phyloP scores from a whole-genome alignment of 1,140 invertebrate genomes.

The Apis laboriosa region DNA sequence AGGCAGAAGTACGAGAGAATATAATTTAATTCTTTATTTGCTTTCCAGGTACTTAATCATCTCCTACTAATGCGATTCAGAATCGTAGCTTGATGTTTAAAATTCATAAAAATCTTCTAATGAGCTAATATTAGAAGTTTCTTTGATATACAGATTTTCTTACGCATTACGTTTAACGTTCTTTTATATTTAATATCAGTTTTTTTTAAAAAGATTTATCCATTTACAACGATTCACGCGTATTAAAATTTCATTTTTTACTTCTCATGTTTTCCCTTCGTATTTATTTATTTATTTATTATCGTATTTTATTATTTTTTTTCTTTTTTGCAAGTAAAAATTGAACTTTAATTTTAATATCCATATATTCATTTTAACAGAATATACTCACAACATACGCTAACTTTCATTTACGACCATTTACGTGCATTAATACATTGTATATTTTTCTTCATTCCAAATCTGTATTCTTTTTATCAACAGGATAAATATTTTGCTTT shows the following conservation, averaged over 20 bases:
- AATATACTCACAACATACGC: background rate
- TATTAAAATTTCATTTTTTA: no score
- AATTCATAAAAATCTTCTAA: background rate
- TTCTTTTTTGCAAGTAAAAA: background rate
- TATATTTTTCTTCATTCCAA: background rate
- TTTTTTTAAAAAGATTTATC: background rate
- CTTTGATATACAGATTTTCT: background rate
- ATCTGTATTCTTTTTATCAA: background rate
- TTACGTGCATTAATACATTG: background rate
- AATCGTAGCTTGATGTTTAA: no score
- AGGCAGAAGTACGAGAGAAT: background rate
- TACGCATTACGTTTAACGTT: background rate
- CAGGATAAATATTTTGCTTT: no score
- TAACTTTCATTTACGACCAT: background rate
- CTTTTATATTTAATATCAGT: background rate
- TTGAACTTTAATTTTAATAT: background rate
- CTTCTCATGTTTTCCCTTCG: background rate
- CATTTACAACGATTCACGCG: no score
- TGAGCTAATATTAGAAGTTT: background rate
- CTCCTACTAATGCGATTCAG: background rate
- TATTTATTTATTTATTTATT: background rate
- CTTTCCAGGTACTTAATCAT: background rate
- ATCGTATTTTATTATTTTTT: no score
- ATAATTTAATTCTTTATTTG: constrained; percentile 4
- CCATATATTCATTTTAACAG: background rate